Base-by-base conservation (phyloP, 2,797 vertebrate species). In the Margarornis squamiger region DNA sequence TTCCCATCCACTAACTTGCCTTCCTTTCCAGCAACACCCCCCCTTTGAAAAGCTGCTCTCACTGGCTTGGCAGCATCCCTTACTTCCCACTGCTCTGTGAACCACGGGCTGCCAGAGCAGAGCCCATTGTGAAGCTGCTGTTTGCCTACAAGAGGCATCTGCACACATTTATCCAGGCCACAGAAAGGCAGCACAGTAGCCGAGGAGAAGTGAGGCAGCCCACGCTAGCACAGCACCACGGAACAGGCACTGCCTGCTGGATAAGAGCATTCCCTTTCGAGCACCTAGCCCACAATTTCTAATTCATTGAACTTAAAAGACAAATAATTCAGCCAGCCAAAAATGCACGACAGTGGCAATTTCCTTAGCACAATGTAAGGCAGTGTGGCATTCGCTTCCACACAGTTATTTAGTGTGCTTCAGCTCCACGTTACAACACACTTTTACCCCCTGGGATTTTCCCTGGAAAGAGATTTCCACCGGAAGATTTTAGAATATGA, bases 71-170 rank as follows among this genome's bases (percentile, higher is more conserved):
- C 91, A 95, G 70, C 8, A 49, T 6, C 0, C 0, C 30, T 84
- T 9, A 48, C 77, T 94, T 94, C 93, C 93, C 41, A 76, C 86
- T 34, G 86, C 88, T 94, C 91, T 58, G 72, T 12, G 75, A 86
- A 29, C 72, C 14, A 26, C 21, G 2, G 77, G 81, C 30, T 93
- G 93, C 61, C 88, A 74, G 71, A 94, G 92, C 61, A 63, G 76
- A 93, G 76, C 34, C 90, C 73, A 34, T 73, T 90, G 83, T 80
- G 73, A 90, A 94, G 93, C 93, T 90, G 72, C 52, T 95, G 88
- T 96, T 91, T 91, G 89, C 91, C 87, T 85, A 74, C 89, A 93
- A 89, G 61, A 82, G 78, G 82, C 82, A 94, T 65, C 92, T 85
- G 81, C 92, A 86, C 68, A n/a, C 72, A 68, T 78, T 91, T 62